phyloP scores from a whole-genome alignment of 1,140 invertebrate genomes.

The Homarus americanus region DNA sequence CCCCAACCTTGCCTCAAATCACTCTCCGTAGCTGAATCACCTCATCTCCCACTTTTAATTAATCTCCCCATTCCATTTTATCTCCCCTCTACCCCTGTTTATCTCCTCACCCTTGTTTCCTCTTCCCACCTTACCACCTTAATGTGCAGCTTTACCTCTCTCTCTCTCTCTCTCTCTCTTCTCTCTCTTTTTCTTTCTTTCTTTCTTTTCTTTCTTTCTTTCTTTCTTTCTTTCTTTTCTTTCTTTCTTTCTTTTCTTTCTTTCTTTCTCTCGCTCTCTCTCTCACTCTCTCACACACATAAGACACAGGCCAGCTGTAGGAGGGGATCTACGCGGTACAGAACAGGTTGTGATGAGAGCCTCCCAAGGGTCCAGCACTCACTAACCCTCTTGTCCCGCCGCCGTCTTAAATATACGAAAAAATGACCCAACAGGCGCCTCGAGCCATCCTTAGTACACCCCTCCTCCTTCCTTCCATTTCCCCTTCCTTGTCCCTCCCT shows the following conservation, averaged over 20 bases:
- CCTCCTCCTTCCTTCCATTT: too few species aligned
- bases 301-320: not conserved
- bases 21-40: too few species aligned
- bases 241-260: not conserved
- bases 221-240: not conserved
- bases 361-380: not conserved
- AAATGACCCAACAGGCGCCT: not conserved
- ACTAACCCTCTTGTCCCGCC: not conserved
- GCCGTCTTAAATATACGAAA: not conserved
- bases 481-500: too few species aligned
- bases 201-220: conserved; percentile 1
- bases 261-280: not conserved
- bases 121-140: too few species aligned
- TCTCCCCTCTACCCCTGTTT: not conserved
- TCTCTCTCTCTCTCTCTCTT: conserved; percentile 29
- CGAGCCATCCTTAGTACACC: not conserved
- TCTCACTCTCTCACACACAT: not conserved
- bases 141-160: too few species aligned
- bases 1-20: too few species aligned
- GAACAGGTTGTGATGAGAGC: not conserved
- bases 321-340: not conserved
- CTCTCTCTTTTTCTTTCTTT: conserved; percentile 18
- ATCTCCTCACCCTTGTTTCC: not conserved
- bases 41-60: too few species aligned
- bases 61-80: too few species aligned